A percentile compares a stretch with the other conserved stretches of the same genome.
phyloP scores from a whole-genome alignment of 1,140 invertebrate genomes.

The Zaprionus kolodkinae region DNA sequence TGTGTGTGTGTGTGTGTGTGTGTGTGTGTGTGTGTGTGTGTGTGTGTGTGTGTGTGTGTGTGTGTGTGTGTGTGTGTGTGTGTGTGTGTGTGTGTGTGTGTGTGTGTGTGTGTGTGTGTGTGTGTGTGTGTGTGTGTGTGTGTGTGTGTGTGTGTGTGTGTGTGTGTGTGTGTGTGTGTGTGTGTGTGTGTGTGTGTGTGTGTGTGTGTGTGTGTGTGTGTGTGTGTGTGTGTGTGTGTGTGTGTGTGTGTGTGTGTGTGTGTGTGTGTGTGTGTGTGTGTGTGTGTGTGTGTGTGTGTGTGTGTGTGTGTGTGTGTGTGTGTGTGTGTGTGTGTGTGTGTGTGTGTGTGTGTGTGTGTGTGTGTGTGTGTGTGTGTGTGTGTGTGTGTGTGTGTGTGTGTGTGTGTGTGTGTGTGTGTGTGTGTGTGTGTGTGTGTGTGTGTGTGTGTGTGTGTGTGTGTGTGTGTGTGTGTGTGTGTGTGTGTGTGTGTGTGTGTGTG shows the following conservation, averaged over 20 bases:
- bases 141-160: background rate
- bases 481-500: background rate
- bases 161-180: background rate
- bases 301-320: background rate
- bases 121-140: background rate
- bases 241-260: background rate
- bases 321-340: background rate
- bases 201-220: background rate
- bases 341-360: background rate
- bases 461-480: background rate
- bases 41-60: background rate
- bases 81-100: background rate
- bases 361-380: background rate
- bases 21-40: background rate
- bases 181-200: background rate
- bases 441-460: background rate
- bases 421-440: background rate
- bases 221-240: background rate
- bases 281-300: background rate
- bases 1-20: background rate
- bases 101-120: background rate
- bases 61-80: background rate
- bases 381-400: background rate
- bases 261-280: background rate
- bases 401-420: background rate